phyloP scores from a whole-genome alignment of 1,140 invertebrate species.

The Drosophila equinoxialis region DNA sequence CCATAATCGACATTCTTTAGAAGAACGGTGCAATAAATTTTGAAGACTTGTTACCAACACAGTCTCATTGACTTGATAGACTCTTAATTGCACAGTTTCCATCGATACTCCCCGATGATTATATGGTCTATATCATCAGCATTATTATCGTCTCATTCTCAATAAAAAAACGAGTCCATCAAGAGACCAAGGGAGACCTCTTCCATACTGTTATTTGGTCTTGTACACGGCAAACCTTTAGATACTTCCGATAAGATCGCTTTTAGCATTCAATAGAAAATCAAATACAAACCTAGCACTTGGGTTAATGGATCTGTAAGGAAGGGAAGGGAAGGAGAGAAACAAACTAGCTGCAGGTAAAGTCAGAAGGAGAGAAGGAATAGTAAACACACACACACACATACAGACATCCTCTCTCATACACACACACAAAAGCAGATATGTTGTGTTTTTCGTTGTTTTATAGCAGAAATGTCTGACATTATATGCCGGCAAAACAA shows the following conservation, averaged over 20 bases:
- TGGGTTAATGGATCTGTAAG: not conserved
- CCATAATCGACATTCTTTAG: no score
- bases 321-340: conserved; percentile 11
- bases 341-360: conserved; percentile 39
- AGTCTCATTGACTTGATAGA: conserved; percentile 19
- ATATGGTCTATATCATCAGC: conserved; percentile 17
- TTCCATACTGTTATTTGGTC: conserved; percentile 3
- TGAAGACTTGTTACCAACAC: no score
- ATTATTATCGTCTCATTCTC: conserved; percentile 15
- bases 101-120: conserved; percentile 21
- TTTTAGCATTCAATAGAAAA: conserved; percentile 68
- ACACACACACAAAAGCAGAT: not conserved
- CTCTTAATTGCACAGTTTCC: conserved; percentile 34
- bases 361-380: conserved; percentile 25
- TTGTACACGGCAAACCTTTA: conserved; percentile 24
- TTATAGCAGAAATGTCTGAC: conserved; percentile 66
- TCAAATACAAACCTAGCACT: conserved; percentile 14
- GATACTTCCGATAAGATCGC: conserved; percentile 75
- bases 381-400: not conserved
- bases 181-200: not conserved
- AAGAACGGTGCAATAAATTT: no score
- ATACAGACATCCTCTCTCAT: not conserved
- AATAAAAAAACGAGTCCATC: not conserved
- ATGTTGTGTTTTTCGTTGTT: conserved; percentile 34
- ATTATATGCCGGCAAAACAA: conserved; percentile 67